phyloP scores from a whole-genome alignment of 37 sponge, comb jelly and placozoan genomes.

The Dysidea cf. avara region DNA sequence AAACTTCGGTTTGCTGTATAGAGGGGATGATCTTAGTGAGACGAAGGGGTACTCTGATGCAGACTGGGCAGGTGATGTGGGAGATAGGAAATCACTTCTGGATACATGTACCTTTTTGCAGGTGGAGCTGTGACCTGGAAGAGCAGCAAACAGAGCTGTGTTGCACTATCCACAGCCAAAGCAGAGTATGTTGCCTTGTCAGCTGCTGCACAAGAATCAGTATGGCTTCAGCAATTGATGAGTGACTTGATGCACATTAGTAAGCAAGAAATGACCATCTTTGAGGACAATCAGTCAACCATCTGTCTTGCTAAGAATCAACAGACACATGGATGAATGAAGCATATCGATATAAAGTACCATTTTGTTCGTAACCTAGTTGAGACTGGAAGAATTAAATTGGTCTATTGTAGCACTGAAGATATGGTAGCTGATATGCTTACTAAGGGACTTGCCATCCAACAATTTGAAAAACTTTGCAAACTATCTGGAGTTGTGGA shows the following conservation, averaged over 20 bases:
- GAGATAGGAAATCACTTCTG: not conserved
- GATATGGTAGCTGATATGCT: slow-evolving; percentile 41
- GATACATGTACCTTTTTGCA: slow-evolving; percentile 4
- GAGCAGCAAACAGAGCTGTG: slow-evolving; percentile 4
- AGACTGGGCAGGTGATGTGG: too few species aligned
- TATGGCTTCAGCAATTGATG: slow-evolving; percentile 7
- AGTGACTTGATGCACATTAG: not conserved
- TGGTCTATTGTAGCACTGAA: slow-evolving; percentile 2
- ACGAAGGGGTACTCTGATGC: too few species aligned
- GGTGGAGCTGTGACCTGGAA: slow-evolving; percentile 12
- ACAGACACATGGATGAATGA: slow-evolving; percentile 3
- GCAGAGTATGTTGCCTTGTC: slow-evolving; percentile 22
- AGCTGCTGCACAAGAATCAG: slow-evolving; percentile 12
- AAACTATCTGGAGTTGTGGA: slow-evolving; percentile 21
- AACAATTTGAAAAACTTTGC: slow-evolving; percentile 11
- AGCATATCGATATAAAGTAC: slow-evolving; percentile 41
- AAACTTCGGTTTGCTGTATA: too few species aligned
- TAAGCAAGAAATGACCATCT: not conserved
- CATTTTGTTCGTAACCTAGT: slow-evolving; percentile 32
- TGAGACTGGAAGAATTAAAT: slow-evolving; percentile 16
- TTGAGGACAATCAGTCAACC: slow-evolving; percentile 15
- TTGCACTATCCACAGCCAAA: slow-evolving; percentile 20
- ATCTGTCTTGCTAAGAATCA: too few species aligned
- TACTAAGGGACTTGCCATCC: slow-evolving; percentile 29
- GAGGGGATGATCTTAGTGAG: too few species aligned